Evolutionary conservation across 2,888 invertebrate species (phyloP).

Genomic region (Ischnura elegans): DNA sequence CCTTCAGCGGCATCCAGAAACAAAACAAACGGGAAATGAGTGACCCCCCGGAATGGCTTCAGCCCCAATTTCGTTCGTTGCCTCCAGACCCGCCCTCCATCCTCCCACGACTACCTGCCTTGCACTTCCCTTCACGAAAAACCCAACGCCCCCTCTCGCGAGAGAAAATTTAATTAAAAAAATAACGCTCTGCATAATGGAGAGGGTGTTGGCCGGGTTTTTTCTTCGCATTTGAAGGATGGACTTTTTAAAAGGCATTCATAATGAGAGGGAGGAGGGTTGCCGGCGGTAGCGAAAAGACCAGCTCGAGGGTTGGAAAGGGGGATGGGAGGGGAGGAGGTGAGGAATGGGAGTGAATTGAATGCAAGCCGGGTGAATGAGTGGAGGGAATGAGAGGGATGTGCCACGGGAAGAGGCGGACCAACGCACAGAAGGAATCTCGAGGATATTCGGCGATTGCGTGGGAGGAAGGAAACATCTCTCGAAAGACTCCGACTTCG

Average conservation of each 20-base stretch:
- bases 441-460: too few species aligned
- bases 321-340: background rate
- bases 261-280: constrained; percentile 52
- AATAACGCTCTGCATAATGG: constrained; percentile 54
- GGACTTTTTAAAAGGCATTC: constrained; percentile 63
- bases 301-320: background rate
- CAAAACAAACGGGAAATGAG: background rate
- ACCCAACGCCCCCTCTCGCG: background rate
- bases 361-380: background rate
- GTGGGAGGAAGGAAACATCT: too few species aligned
- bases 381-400: background rate
- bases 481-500: too few species aligned
- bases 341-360: too few species aligned
- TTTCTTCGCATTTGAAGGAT: background rate
- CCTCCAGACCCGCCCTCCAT: background rate
- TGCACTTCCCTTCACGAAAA: background rate
- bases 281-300: constrained; percentile 44
- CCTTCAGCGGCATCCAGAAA: background rate
- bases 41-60: background rate
- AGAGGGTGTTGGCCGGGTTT: constrained; percentile 52
- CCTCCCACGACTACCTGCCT: background rate
- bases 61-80: background rate
- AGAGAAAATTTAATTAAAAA: constrained; percentile 53
- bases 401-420: background rate
- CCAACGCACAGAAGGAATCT: background rate